Evolutionary conservation across 2,113 vertebrate genomes (phyloP).

Genomic region (Cairina moschata): DNA sequence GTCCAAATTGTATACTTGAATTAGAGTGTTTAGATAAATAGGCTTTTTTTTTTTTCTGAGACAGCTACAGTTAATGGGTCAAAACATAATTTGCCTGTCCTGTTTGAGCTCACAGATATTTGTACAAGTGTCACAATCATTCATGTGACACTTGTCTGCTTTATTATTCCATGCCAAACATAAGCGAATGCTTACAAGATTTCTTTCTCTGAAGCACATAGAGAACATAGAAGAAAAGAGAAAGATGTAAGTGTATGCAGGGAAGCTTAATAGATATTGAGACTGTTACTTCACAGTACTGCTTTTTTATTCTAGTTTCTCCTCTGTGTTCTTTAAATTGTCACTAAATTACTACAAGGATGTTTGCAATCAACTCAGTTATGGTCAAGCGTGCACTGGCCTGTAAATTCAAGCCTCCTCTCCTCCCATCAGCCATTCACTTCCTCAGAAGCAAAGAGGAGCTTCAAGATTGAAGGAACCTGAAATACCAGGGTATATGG

Average conservation of each 20-base stretch:
- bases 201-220: constrained; percentile 17
- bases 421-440: not conserved
- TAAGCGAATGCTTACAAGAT: constrained; percentile 32
- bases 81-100: constrained; percentile 60
- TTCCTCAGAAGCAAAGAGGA: not conserved
- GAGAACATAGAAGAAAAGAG: not conserved
- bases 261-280: not conserved
- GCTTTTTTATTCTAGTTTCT: not conserved
- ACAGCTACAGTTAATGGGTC: constrained; percentile 28
- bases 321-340: not conserved
- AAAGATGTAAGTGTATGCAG: not conserved
- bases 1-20: not conserved
- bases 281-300: not conserved
- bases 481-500: not conserved
- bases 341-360: not conserved
- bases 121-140: constrained; percentile 63
- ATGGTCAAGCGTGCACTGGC: not conserved
- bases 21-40: not conserved
- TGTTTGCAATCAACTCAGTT: constrained; percentile 2
- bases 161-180: constrained; percentile 56
- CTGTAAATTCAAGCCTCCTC: constrained; percentile 9
- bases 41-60: not conserved
- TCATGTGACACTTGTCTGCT: constrained; percentile 63
- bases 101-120: constrained; percentile 35
- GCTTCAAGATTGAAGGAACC: not conserved